Conservation (phyloP, 2,888 invertebrate genomes). For the Octodonta nipae region DNA sequence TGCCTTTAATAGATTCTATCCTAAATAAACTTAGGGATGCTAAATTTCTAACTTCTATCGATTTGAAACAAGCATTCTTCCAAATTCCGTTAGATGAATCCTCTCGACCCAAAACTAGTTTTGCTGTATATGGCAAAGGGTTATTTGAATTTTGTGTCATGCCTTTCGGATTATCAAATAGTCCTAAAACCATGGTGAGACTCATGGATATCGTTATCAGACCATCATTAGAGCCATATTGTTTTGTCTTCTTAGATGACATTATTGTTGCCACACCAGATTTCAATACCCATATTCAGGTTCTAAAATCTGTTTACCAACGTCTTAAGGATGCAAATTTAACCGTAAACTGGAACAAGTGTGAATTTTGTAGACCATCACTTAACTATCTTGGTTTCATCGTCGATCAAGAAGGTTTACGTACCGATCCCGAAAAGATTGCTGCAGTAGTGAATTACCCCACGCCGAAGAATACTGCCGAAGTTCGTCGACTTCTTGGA, state of each 20-base stretch:
- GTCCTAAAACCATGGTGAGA: conserved; percentile 13
- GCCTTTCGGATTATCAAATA: conserved; percentile 10
- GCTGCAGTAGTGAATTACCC: conserved; percentile 6
- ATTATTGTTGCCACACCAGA: conserved; percentile 8
- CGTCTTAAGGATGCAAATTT: conserved; percentile 1
- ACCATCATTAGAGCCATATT: conserved; percentile 10
- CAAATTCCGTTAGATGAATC: conserved; percentile 16
- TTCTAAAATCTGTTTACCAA: conserved; percentile 3
- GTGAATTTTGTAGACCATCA: conserved; percentile 9
- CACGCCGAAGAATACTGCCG: conserved; percentile 6
- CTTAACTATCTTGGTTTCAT: conserved; percentile 6
- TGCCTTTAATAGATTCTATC: conserved; percentile 21
- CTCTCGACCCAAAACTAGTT: conserved; percentile 8
- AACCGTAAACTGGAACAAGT: conserved; percentile 6
- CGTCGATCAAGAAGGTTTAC: conserved; percentile 6
- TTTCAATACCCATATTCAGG: conserved; percentile 4
- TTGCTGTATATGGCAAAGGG: conserved; percentile 9
- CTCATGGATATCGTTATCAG: conserved; percentile 15
- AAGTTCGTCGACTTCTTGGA: conserved; percentile 8
- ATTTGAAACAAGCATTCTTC: conserved; percentile 20
- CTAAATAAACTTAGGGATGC: conserved; percentile 21
- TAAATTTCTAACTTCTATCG: conserved; percentile 22
- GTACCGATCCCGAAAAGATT: conserved; percentile 8
- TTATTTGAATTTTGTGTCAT: conserved; percentile 9
- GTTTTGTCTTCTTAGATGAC: conserved; percentile 11